Evolutionary conservation across 2,888 invertebrate species (phyloP), one percentile per base, ranked within the genome.

Genomic region (Trissolcus japonicus): DNA sequence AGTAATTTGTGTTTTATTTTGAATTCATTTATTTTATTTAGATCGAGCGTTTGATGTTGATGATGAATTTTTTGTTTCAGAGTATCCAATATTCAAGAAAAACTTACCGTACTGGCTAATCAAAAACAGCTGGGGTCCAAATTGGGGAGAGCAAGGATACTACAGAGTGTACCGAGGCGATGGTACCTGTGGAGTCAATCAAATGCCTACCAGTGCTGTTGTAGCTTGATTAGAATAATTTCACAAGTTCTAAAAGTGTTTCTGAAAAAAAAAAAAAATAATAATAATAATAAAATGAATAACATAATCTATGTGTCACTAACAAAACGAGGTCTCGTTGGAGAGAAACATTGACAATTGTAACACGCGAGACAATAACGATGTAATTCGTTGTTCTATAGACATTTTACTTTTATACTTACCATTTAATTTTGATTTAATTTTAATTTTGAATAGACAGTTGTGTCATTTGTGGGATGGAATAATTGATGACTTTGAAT

Each of bases 111-210:
- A 94, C 88, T 98, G 98, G 98, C 94, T 94, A 77, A 91, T 98
- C 35, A 98, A 98, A 91, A 98, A 98, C 90, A 97, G 97, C 11
- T 98, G 98, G 98, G 98, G 98, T 60, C 88, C 91, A 41, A 90
- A 90, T 21, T 98, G 98, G 98, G 98, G 98, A 46, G 97, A 97
- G 89, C 94, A 95, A 91, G 98, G 98, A 1, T 98, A 98, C 89
- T 98, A 98, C 89, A 92, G 96, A 80, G 94, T 98, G 67, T 99
- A 94, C 89, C 92, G 98, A 72, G 99, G 99, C 11, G 97, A 95
- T 87, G 98, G 98, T 71, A 96, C 96, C 0, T 98, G 99, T 88
- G 99, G 99, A 54, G 91, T 99, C 77, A 96, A 97, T 89, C 91
- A 93, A 87, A 96, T 96, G 94, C 95, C 96, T 17, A 94, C 96